These are phyloP conservation scores for Polietes domitor DNA, from an alignment of 2,888 invertebrate species.

Conservation along the genomic window DNA sequence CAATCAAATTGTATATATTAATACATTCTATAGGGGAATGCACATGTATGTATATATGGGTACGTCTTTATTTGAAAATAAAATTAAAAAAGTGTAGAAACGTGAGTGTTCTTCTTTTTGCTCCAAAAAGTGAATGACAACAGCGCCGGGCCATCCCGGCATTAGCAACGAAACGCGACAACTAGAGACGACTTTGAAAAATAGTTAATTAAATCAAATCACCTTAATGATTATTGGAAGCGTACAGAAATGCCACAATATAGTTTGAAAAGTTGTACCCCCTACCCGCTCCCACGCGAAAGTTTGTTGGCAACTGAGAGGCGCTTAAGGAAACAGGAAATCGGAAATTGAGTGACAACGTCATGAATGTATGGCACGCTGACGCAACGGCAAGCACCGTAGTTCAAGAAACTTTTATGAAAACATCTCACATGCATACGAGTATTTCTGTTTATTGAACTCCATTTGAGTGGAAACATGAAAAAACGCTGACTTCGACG, in stretches of 20 bases:
- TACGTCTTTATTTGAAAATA: too few species aligned
- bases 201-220: background rate
- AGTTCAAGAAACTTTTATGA: too few species aligned
- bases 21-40: too few species aligned
- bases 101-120: background rate
- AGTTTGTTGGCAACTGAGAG: too few species aligned
- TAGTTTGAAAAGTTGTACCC: background rate
- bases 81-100: background rate
- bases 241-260: background rate
- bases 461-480: too few species aligned
- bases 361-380: background rate
- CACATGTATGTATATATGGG: too few species aligned
- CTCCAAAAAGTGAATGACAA: background rate
- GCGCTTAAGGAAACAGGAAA: background rate
- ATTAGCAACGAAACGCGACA: background rate
- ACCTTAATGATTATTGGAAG: background rate
- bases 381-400: too few species aligned
- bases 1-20: too few species aligned
- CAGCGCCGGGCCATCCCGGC: background rate
- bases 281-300: background rate
- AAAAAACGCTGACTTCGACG: too few species aligned
- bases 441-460: too few species aligned
- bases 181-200: background rate
- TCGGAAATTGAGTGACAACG: background rate
- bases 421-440: too few species aligned